Evolutionary conservation across 2,113 vertebrate species (phyloP), one percentile per base, ranked within the genome.

Genomic region (Mormoops blainvillei): DNA sequence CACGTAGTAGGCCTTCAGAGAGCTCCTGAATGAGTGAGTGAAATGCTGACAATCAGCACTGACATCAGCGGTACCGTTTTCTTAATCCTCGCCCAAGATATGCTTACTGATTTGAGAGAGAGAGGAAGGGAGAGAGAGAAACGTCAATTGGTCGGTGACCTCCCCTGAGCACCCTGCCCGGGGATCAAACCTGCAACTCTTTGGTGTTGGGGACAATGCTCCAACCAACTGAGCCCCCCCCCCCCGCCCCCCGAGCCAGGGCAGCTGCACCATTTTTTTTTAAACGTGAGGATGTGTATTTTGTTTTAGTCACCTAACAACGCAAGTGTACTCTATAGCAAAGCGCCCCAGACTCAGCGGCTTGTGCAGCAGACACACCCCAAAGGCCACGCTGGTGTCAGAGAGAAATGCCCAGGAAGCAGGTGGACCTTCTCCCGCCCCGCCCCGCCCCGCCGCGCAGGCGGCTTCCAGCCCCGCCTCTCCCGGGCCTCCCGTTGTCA

Each of bases 41-140:
- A 68, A 41, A 2, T 36, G 68, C 84, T 76, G n/a, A 0, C 31
- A 3, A 1, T 5, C 2, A 48, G 12, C 43, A 3, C 26, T 0
- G 11, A 4, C 11, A 4, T 33, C 11, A 15, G 20, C 48, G 0
- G 0, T 28, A 15, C 41, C 18, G 0, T 28, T 65, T 33, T 36
- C 5, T 61, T 28, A 61, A 61, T 31, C 58, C 58, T 61, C 26
- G 10, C 58, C 58, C 58, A 26, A 61, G 58, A 61, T 61, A 28
- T 2, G 58, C 24, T 61, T 61, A 28, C 28, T 61, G 58, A 61
- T 61, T 11, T 61, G 11, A 28, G 22, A 56, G 54, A 22, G 24
- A 61, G 58, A 61, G 26, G 15, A 24, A 28, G 26, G 58, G 26
- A 58, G 56, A 9, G 20, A 58, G 10, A 58, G 56, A 26, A 26